A percentile compares a stretch with the other conserved stretches of the same genome.
Evolutionary conservation across 2,888 invertebrate genomes (phyloP).

Genomic region (Helicoverpa assulta): DNA sequence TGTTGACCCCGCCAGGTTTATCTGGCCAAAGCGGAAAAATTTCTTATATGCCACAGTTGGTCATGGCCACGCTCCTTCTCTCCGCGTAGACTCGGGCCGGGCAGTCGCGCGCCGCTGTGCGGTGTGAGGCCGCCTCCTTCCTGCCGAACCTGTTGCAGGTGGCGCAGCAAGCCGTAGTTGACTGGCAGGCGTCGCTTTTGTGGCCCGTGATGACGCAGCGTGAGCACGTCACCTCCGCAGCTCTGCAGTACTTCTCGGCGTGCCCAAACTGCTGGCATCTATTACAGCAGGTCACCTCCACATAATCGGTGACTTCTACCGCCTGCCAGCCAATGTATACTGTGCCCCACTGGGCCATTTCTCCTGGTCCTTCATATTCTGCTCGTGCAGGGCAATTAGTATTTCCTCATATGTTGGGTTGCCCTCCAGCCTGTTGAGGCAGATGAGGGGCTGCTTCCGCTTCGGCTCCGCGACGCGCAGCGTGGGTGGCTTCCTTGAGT

Average conservation of each 20-base stretch:
- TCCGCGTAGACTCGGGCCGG: conserved; percentile 52
- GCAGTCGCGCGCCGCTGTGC: conserved; percentile 44
- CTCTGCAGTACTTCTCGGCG: conserved; percentile 62
- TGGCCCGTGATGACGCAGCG: conserved; percentile 56
- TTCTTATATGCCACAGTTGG: conserved; percentile 34
- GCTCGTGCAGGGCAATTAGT: rapidly evolving
- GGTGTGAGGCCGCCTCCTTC: conserved; percentile 21
- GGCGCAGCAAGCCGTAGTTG: background rate
- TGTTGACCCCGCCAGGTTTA: conserved; percentile 50
- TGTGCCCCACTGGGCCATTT: rapidly evolving
- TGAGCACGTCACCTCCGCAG: conserved; percentile 29
- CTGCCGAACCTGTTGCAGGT: conserved; percentile 57
- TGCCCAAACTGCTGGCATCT: conserved; percentile 70
- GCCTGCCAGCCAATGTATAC: conserved; percentile 55
- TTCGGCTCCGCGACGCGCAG: background rate
- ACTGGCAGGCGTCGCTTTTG: conserved; percentile 2
- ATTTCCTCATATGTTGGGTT: rapidly evolving
- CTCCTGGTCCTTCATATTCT: background rate
- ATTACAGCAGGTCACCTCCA: conserved; percentile 55
- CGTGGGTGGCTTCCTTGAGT: background rate
- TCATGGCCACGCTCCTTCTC: background rate
- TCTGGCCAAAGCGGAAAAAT: conserved; percentile 31
- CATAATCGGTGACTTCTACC: conserved; percentile 14
- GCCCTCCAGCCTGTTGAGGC: background rate
- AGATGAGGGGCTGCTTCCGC: rapidly evolving